phyloP scores from a whole-genome alignment of 2,113 vertebrate species.

The Gopherus flavomarginatus region DNA sequence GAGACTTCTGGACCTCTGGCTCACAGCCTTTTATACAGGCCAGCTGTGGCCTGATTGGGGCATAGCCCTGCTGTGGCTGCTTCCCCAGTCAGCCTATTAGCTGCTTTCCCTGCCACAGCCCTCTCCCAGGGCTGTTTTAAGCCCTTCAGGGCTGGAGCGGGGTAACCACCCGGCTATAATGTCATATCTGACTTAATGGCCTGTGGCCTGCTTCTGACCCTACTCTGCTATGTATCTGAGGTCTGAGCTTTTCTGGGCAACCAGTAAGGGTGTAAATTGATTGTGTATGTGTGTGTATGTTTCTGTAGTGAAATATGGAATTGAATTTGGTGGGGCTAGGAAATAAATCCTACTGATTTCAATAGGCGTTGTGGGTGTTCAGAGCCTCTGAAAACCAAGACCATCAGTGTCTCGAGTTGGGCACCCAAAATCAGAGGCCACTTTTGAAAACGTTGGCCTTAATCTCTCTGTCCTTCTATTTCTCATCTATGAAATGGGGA shows the following conservation, averaged over 20 bases:
- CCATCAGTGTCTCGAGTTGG: background rate
- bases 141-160: no score
- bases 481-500: slow-evolving; percentile 8
- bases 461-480: slow-evolving; percentile 12
- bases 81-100: no score
- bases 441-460: slow-evolving; percentile 3
- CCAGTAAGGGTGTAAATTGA: background rate
- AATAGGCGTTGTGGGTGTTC: background rate
- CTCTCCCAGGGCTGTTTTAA: no score
- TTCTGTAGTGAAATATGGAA: background rate
- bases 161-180: no score
- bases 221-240: background rate
- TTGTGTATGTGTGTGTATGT: background rate
- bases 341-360: background rate
- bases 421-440: background rate
- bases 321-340: background rate
- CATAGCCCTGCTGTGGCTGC: no score
- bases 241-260: background rate
- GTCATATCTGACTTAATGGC: no score
- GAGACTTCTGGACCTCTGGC: no score
- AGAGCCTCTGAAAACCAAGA: background rate
- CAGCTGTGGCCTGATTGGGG: no score
- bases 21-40: no score
- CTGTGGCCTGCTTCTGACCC: background rate
- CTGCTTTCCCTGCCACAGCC: no score